These are phyloP conservation scores for Pao palembangensis DNA, from an alignment of 2,113 vertebrate species.

Conservation along the genomic window DNA sequence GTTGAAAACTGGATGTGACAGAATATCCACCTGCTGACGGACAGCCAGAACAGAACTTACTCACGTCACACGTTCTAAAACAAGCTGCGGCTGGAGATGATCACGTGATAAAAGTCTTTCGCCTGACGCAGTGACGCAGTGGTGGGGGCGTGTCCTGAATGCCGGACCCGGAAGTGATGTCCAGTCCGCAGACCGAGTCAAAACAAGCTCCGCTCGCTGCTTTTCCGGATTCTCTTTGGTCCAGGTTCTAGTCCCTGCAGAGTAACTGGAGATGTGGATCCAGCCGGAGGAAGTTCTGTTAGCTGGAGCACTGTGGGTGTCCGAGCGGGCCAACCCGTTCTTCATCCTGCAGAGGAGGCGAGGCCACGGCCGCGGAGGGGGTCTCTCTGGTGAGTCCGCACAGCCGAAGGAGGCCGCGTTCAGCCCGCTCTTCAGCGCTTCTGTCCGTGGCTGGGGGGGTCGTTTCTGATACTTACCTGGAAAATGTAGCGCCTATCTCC, in stretches of 20 bases:
- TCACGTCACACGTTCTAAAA: too few species aligned
- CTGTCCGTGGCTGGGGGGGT: background rate
- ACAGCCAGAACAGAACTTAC: too few species aligned
- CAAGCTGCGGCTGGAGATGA: too few species aligned
- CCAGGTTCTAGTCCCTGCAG: background rate
- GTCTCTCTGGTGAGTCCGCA: slow-evolving; percentile 82
- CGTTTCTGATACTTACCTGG: background rate
- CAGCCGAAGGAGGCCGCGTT: background rate
- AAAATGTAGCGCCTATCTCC: too few species aligned
- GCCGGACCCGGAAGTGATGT: slow-evolving; percentile 59
- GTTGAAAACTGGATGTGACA: too few species aligned
- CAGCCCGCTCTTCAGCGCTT: background rate
- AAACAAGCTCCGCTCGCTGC: slow-evolving; percentile 41
- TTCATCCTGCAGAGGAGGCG: slow-evolving; percentile 91
- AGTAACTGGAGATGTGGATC: slow-evolving; percentile 95
- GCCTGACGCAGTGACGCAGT: slow-evolving; percentile 12
- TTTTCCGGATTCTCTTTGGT: background rate
- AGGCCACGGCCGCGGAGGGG: slow-evolving; percentile 91
- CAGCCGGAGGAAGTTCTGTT: slow-evolving; percentile 90
- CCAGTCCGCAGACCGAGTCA: slow-evolving; percentile 39
- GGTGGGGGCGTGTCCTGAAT: background rate
- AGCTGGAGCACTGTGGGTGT: slow-evolving; percentile 91
- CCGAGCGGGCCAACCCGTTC: slow-evolving; percentile 93
- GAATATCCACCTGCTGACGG: too few species aligned
- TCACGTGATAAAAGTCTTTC: too few species aligned